Conservation (phyloP, 2,113 vertebrate genomes). For the Quiscalus mexicanus region DNA sequence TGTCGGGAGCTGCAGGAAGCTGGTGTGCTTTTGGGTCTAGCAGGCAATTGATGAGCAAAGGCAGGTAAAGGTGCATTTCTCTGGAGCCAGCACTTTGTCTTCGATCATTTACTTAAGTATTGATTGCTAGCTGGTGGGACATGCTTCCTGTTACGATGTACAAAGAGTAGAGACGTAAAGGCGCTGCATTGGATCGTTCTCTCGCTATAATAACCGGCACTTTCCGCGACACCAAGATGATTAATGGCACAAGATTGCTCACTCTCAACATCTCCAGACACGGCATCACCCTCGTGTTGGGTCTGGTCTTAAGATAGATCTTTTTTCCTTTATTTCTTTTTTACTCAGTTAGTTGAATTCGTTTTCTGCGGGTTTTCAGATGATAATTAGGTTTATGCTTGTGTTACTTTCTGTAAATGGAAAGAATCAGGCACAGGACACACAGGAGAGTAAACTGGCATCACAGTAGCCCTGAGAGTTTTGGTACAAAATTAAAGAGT, state of each 20-base stretch:
- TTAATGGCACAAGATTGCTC: background rate
- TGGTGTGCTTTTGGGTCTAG: background rate
- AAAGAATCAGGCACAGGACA: background rate
- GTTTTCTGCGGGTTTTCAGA: background rate
- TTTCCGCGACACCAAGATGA: background rate
- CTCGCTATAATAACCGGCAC: background rate
- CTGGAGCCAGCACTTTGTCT: background rate
- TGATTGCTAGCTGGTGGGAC: background rate
- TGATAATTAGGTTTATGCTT: background rate
- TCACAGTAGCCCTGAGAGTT: background rate
- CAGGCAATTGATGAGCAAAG: conserved; percentile 17
- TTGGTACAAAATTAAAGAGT: conserved; percentile 35
- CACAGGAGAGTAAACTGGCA: background rate
- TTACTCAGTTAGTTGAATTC: background rate
- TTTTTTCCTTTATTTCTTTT: background rate
- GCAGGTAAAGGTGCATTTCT: conserved; percentile 48
- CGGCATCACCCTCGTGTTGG: background rate
- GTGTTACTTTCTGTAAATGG: background rate
- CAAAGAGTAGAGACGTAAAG: background rate
- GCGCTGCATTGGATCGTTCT: background rate
- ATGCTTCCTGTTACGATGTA: conserved; percentile 17
- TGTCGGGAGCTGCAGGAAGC: background rate
- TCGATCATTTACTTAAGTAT: background rate
- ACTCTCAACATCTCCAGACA: background rate
- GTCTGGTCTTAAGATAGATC: background rate